Evolutionary conservation across 35 echinoderm and acorn worm genomes (phyloP), one percentile per base, ranked within the genome.

Genomic region (Anneissia japonica): DNA sequence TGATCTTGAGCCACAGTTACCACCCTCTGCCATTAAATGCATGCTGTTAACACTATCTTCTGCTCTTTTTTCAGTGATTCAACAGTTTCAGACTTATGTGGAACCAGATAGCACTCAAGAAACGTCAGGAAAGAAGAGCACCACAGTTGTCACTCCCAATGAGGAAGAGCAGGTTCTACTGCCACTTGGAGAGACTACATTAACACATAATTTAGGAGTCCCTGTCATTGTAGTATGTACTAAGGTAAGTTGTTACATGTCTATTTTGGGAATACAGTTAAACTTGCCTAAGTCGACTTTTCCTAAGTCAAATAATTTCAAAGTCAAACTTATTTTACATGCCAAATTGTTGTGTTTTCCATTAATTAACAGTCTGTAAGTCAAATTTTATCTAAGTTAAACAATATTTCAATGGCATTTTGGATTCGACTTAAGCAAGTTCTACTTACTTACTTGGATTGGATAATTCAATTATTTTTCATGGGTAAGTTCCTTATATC

Each of bases 131-230:
- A 56, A 86, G 26, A 93, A 90, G 76, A 89, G 82, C 85, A 93
- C 86, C 34, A 91, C 91, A 0, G 73, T 77, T 6, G 43, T 39
- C 37, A 86, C 79, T 29, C 83, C 91, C 21, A 51, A 46, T 14
- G 96, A 94, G 36, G 96, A 99, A 37, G 95, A 97, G 79, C 79
- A 86, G 46, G 92, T 99, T 26, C 80, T 99, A 46, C 87, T 99
- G 38, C 96, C 96, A 34, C 87, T 99, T 34, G 96, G 96, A 40
- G 96, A 99, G 87, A 94, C 96, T 35, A 99, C 96, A 38, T 89
- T 99, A 86, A 94, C 92, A 87, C 90, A 87, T 74, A 99, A 99
- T 87, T 75, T 94, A 80, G 92, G 86, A 84, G 85, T 94, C 84
- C 92, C 96, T 36, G 89, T 94, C 34, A 87, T 92, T 76, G 96